Evolutionary conservation across 2,888 invertebrate species (phyloP), one percentile per base, ranked within the genome.

Genomic region (Caprella mutica): DNA sequence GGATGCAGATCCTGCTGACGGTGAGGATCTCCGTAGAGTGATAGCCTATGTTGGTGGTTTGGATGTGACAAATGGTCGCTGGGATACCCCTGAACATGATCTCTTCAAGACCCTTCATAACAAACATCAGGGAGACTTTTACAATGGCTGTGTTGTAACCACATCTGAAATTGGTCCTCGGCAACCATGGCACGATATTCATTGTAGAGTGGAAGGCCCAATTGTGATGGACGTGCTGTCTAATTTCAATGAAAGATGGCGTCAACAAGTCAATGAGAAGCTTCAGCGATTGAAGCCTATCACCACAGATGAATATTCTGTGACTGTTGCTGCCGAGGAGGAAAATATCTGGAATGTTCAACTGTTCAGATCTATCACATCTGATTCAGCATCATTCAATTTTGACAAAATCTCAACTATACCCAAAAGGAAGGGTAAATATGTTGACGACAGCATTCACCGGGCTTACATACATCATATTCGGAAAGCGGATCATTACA

Each of bases 141-240:
- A 66, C 43, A 60, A 65, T 48, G 58, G 58, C 6, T 51, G 61
- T 33, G 53, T 58, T 33, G 29, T 52, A 5, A 56, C 59, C 38
- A 63, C 63, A 3, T 17, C 46, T 35, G 53, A 53, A n/a, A 42
- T 48, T 14, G 66, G 66, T 5, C 66, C 66, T 17, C 56, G 66
- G 9, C 56, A 66, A 40, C 66, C 66, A 3, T 66, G 66, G 66
- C 65, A 66, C 55, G 66, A 66, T 51, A 62, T 62, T 44, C 66
- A 66, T 33, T 63, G 63, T 24, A 51, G 52, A 24, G 21, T 65
- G 1, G 60, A 61, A 21, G 66, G 66, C 5, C 66, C 66, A 5
- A 46, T 55, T 39, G 60, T 55, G 14, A 29, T 58, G 35, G 65
- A 66, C 50, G 50, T 66, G 6, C 52, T 65, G 30, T 43, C 48